Percentiles rank a stretch among this genome's conserved stretches.
Conservation (phyloP, 2,113 vertebrate genomes). For the Apteryx mantelli region DNA sequence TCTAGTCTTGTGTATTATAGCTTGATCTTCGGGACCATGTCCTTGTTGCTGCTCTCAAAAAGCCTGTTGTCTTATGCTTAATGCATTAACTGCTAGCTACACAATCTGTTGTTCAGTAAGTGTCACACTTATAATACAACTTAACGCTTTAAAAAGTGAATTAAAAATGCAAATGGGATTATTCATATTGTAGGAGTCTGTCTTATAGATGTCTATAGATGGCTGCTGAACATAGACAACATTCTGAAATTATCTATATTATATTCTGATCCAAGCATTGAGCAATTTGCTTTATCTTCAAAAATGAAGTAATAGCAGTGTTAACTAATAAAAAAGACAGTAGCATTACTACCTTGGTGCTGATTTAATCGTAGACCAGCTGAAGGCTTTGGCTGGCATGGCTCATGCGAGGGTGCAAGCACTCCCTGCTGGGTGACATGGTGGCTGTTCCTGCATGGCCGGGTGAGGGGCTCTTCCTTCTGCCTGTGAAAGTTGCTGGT, state of each 20-base stretch:
- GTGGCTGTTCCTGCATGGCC: neutral
- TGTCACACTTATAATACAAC: neutral
- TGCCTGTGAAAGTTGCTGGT: neutral
- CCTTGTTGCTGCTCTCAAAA: neutral
- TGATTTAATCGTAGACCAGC: accelerated
- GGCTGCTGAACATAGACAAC: accelerated
- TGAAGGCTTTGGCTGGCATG: neutral
- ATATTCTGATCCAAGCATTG: neutral
- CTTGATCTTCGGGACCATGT: neutral
- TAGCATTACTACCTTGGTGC: neutral
- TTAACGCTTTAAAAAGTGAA: neutral
- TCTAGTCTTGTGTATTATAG: neutral
- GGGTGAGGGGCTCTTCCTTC: neutral
- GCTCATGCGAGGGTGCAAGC: neutral
- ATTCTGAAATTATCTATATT: neutral
- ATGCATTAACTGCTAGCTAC: neutral
- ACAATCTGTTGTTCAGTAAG: neutral
- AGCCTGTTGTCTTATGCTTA: neutral
- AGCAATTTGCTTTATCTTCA: neutral
- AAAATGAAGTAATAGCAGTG: neutral
- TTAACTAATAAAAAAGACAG: neutral
- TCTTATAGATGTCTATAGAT: neutral
- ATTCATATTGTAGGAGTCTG: neutral
- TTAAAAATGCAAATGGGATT: neutral
- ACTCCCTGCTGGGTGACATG: accelerated